Conservation (phyloP, 2,113 vertebrate genomes). For the Dasyprocta punctata region DNA sequence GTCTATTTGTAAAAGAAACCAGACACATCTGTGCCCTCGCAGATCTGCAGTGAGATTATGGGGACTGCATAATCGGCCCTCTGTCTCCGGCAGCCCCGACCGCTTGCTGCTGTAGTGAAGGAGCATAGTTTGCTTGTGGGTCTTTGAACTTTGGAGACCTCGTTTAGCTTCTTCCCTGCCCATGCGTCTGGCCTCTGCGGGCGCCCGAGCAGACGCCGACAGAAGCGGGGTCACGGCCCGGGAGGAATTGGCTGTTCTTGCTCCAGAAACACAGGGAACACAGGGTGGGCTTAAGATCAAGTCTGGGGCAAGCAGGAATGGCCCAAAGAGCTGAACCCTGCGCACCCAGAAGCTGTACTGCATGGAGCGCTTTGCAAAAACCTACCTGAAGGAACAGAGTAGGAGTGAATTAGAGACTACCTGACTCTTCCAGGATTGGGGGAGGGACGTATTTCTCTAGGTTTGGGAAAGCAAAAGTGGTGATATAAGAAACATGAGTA, state of each 20-base stretch:
- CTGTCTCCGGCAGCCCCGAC: conserved; percentile 75
- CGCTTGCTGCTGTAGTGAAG: conserved; percentile 71
- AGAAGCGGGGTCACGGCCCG: conserved; percentile 37
- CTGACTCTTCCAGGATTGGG: neutral
- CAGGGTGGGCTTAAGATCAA: neutral
- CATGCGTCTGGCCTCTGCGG: conserved; percentile 50
- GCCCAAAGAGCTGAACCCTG: neutral
- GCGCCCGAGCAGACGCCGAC: conserved; percentile 47
- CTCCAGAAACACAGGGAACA: neutral
- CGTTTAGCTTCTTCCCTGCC: conserved; percentile 55
- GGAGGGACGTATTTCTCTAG: neutral
- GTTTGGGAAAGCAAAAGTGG: conserved; percentile 6
- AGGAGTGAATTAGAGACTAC: neutral
- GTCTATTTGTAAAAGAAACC: conserved; percentile 83
- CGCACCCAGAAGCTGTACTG: neutral
- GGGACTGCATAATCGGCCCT: conserved; percentile 78
- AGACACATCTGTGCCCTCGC: conserved; percentile 79
- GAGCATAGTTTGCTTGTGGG: conserved; percentile 71
- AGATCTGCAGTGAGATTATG: conserved; percentile 82
- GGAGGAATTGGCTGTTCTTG: neutral
- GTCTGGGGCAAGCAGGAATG: neutral
- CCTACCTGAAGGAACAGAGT: neutral
- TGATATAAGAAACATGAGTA: neutral
- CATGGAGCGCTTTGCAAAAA: neutral
- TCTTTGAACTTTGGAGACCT: conserved; percentile 80